Evolutionary conservation across 2,888 invertebrate species (phyloP).

Genomic region (Trypoxylon attenuatum): DNA sequence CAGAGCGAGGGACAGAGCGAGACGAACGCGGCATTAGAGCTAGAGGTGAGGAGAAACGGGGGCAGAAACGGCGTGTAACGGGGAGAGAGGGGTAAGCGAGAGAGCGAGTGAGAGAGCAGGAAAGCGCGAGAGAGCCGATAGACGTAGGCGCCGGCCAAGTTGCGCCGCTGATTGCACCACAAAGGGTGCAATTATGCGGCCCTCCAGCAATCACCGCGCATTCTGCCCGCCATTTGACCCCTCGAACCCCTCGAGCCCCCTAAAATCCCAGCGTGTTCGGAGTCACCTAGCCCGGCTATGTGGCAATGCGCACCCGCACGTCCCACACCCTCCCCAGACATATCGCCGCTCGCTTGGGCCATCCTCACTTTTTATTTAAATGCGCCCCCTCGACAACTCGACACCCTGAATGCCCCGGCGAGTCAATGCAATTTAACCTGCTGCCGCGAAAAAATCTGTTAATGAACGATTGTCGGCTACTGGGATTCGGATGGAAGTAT

Average conservation of each 20-base stretch:
- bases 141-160: slow-evolving; percentile 69
- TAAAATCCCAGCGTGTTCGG: slow-evolving; percentile 37
- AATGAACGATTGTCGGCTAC: slow-evolving; percentile 72
- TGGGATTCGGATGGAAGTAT: slow-evolving; percentile 63
- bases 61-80: slow-evolving; percentile 26
- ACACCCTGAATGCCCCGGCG: slow-evolving; percentile 58
- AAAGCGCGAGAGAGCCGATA: slow-evolving; percentile 52
- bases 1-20: slow-evolving; percentile 8
- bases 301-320: slow-evolving; percentile 16
- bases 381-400: slow-evolving; percentile 56
- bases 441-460: slow-evolving; percentile 68
- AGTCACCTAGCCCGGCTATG: slow-evolving; percentile 31
- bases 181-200: slow-evolving; percentile 75
- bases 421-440: slow-evolving; percentile 65
- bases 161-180: slow-evolving; percentile 75
- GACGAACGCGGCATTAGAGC: too few relatives aligned
- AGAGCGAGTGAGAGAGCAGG: slow-evolving; percentile 20
- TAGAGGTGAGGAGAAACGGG: slow-evolving; percentile 20
- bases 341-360: slow-evolving; percentile 54
- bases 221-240: slow-evolving; percentile 73
- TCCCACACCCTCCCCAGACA: slow-evolving; percentile 41
- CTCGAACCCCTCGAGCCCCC: slow-evolving; percentile 47
- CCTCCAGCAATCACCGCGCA: slow-evolving; percentile 75
- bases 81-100: slow-evolving; percentile 32
- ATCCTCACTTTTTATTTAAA: slow-evolving; percentile 71